Evolutionary conservation across 2,113 vertebrate genomes (phyloP).

Genomic region (Hemibagrus wyckioides): DNA sequence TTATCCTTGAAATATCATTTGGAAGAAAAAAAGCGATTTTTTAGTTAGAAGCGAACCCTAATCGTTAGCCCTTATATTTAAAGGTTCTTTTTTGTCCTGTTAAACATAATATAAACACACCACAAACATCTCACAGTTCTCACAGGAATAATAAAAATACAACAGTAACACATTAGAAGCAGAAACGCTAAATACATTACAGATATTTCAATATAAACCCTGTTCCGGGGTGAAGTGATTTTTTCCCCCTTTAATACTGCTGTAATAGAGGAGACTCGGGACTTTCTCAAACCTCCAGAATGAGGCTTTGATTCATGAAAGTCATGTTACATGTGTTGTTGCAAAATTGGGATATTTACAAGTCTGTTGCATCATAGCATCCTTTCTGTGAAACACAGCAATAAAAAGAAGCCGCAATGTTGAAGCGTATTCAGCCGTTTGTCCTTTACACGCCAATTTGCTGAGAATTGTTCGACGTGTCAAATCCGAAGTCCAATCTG

Average conservation of each 20-base stretch:
- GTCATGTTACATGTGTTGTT: not conserved
- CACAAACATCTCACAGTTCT: not conserved
- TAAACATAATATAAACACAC: not conserved
- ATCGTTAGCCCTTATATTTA: not conserved
- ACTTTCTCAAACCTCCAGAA: not conserved
- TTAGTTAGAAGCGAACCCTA: not conserved
- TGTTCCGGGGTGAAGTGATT: not conserved
- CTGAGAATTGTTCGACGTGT: not conserved
- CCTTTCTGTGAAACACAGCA: not conserved
- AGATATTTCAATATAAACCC: not conserved
- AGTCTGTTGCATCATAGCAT: not conserved
- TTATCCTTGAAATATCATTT: not conserved
- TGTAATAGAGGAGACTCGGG: not conserved
- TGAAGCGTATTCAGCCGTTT: not conserved
- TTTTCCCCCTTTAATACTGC: not conserved
- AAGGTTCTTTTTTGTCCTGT: not conserved
- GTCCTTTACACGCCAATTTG: slow-evolving; percentile 3
- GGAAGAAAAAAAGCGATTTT: not conserved
- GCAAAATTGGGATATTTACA: not conserved
- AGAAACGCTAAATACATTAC: not conserved
- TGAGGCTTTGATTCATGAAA: not conserved
- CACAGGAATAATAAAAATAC: not conserved
- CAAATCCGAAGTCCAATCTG: not conserved
- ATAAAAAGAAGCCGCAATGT: not conserved
- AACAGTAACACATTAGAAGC: not conserved